Evolutionary conservation across 2,797 vertebrate genomes (phyloP), one percentile per base, ranked within the genome.

Genomic region (Microctenopoma stevenorrisi): DNA sequence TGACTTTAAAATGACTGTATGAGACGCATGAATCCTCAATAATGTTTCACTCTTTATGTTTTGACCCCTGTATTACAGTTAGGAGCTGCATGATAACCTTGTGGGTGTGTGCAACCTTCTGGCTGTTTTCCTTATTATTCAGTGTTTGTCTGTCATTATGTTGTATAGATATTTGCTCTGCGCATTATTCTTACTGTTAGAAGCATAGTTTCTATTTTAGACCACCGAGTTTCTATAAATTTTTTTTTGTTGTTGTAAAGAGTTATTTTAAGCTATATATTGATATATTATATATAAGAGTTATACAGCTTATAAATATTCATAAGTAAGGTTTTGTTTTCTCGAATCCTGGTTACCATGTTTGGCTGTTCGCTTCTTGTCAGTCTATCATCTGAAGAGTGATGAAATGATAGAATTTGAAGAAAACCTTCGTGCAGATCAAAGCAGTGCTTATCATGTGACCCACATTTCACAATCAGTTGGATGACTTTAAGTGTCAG

Each of bases 391-490:
- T 44, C 12, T 48, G 18, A 16, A 42, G 14, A 10, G 37, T 33
- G 14, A 22, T 22, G 22, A 22, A 22, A 22, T 22, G 22, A 22
- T 22, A 22, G 22, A 22, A 22, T 22, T 22, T 22, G 22, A 22
- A 22, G 22, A 22, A 22, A 11, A 5, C 7, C 18, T 4, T 11
- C 38, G 38, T 15, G 51, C 7, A 30, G 5, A 1, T 7, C 30
- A 22, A 7, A 38, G 5, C 7, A 49, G 35, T 40, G 4, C 22
- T 63, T 52, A 65, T 66, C 40, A 26, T 61, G 25, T 1, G 7
- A 43, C 1, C 49, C 28, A 64, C 7, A 38, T 18, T 65, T 58
- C 1, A 55, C 25, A 68, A 55, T 56, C 43, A n/a, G 22, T 33
- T 33, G 1, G 25, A 14, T 26, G 7, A 1, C 9, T 48, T n/a